These are phyloP conservation scores for Aphelenchoides fujianensis DNA, from an alignment of 1,140 invertebrate genomes.

Conservation along the genomic window DNA sequence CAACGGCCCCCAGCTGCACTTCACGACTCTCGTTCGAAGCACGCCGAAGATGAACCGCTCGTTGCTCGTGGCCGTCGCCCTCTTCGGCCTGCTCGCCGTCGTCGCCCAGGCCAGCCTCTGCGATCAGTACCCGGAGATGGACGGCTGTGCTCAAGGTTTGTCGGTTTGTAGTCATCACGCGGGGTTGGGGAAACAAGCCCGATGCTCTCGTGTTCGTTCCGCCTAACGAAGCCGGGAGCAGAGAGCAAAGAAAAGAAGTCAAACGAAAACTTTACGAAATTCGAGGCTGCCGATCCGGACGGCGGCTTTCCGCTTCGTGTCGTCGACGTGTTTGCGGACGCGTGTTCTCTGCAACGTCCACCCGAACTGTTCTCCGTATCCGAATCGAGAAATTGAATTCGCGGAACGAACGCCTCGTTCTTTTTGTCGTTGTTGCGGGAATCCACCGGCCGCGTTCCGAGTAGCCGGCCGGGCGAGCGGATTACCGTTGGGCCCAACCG, in stretches of 20 bases:
- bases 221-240: no score
- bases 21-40: not conserved
- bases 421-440: slow-evolving; percentile 2
- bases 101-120: not conserved
- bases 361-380: no score
- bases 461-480: not conserved
- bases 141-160: not conserved
- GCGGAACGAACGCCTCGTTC: not conserved
- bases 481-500: no score
- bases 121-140: not conserved
- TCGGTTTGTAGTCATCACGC: not conserved
- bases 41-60: not conserved
- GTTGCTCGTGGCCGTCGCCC: not conserved
- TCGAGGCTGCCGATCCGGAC: not conserved
- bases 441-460: not conserved
- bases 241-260: no score
- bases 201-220: no score
- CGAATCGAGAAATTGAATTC: no score
- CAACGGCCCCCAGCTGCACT: not conserved
- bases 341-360: no score
- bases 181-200: no score
- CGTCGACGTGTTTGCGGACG: not conserved
- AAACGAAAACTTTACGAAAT: not conserved
- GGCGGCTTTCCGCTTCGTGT: not conserved
- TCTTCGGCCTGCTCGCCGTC: not conserved